Base-by-base conservation (phyloP, 2,113 vertebrate genomes). In the Elephas maximus region DNA sequence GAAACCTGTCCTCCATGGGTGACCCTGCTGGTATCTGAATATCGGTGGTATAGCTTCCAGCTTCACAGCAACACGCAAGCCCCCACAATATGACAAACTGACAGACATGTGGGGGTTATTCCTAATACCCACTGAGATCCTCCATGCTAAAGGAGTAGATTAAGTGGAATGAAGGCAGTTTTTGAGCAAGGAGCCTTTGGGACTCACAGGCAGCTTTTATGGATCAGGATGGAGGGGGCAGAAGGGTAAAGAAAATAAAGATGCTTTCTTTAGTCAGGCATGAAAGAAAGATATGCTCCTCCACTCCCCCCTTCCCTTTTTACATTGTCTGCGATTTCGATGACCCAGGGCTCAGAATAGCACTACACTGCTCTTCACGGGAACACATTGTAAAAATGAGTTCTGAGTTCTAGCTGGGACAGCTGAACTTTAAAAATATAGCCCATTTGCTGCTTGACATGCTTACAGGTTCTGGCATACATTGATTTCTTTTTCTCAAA, bases 321-420 rank as follows among this genome's bases (percentile, higher is more conserved):
- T 53, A 7, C 0, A 0, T 44, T 41, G 67, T 11, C n/a, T 45
- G 1, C 24, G 30, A 33, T 41, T 12, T 28, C 60, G 14, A 20
- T 17, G 88, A 77, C n/a, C 7, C 18, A 24, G n/a, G 69, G 11
- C 79, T 48, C 84, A 41, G 63, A 8, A n/a, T 4, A 8, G 12
- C 12, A 0, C 63, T 11, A 8, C 44, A 23, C 45, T 60, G 41
- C 30, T 44, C 15, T 28, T 51, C 6, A 0, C 0, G 7, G 57
- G 6, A 45, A 14, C 8, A 0, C 15, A 53, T 4, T 10, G 10
- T 51, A 11, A n/a, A 82, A 23, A 44, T 57, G 63, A 8, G 14
- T 37, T 57, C n/a, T 23, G 14, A 33, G 48, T 60, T 26, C 30
- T 18, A 1, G 18, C 30, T 24, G 30, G 45, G 67, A 2, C 4